Conservation (phyloP, 2,797 vertebrate genomes). For the Pipistrellus nathusii region DNA sequence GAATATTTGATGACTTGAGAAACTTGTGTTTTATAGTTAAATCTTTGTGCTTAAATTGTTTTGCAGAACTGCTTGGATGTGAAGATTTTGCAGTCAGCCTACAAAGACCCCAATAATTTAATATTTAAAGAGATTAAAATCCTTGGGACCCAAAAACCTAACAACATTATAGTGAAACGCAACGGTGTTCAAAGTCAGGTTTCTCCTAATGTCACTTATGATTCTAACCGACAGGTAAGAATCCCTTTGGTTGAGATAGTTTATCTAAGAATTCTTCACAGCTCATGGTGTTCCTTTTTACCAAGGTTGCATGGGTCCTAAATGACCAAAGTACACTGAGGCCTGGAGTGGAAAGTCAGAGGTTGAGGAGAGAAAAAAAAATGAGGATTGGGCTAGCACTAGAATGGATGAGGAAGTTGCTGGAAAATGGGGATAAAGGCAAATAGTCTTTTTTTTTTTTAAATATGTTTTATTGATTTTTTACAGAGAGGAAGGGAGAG, state of each 20-base stretch:
- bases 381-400: background rate
- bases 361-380: background rate
- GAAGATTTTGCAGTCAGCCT: conserved; percentile 82
- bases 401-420: no score
- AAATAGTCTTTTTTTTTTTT: background rate
- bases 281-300: background rate
- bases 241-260: background rate
- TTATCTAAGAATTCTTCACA: background rate
- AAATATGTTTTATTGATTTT: no score
- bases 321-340: background rate
- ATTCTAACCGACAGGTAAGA: conserved; percentile 87
- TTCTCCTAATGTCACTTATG: conserved; percentile 81
- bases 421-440: background rate
- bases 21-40: background rate
- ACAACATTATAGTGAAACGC: conserved; percentile 70
- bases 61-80: conserved; percentile 88
- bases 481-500: no score
- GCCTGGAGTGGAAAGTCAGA: rapidly evolving
- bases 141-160: conserved; percentile 81
- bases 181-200: background rate
- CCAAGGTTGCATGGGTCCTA: rapidly evolving
- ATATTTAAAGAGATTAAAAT: conserved; percentile 91
- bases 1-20: background rate
- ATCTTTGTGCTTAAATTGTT: conserved; percentile 23
- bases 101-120: conserved; percentile 90